Evolutionary conservation across 2,888 invertebrate species (phyloP), one percentile per base, ranked within the genome.

Genomic region (Frankliniella fusca): DNA sequence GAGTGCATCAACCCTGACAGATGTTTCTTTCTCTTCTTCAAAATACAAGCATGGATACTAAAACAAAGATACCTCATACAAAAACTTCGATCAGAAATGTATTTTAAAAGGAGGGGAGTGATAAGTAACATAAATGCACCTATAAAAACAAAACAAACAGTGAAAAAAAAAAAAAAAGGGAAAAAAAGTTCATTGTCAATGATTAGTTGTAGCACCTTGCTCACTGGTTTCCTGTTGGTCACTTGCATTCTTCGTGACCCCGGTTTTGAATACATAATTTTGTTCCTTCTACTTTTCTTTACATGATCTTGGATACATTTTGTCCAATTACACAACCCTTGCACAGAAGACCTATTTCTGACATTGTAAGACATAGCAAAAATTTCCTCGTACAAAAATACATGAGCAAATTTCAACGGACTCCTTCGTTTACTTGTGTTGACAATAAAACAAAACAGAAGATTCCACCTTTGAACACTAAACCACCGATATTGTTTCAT

Each of bases 381-480:
- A 27, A 76, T 12, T 76, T 76, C 15, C 20, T 20, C 5, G 70
- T 76, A 76, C 70, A 76, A 76, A 76, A 76, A 76, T 76, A 76
- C 8, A 76, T 76, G 70, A 76, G 70, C 70, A 76, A 76, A 9
- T 76, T 76, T 76, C 70, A 61, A 61, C 61, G 61, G 61, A 61
- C 61, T n/a, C 61, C 61, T 61, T 61, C 61, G 61, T 61, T 61
- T 61, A 61, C 61, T 61, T 61, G 38, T 61, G 61, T 61, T 20
- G n/a, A 20, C 18, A n/a, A 61, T 61, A 61, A 61, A 61, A 15
- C n/a, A n/a, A n/a, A 61, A 61, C 61, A 61, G n/a, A n/a, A 61
- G 61, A 12, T 38, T 38, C 38, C 5, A 38, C 38, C 38, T 38
- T 38, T 38, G 38, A 38, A 38, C 38, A 38, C 38, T 38, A 38